These are phyloP conservation scores for Odontocolon sp. DNA, from an alignment of 2,888 invertebrate genomes.

Conservation along the genomic window DNA sequence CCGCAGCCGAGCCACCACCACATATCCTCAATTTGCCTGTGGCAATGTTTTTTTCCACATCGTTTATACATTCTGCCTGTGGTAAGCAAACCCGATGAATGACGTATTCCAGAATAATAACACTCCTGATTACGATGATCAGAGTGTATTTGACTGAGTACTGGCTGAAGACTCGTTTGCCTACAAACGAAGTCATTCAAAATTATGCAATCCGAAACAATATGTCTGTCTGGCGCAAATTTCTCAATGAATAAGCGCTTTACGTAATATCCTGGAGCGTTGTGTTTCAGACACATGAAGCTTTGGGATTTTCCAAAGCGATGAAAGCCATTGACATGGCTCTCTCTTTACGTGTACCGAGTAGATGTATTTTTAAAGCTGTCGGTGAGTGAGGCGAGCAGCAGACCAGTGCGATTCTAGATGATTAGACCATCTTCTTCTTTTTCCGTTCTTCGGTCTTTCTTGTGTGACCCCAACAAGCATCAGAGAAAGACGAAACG, in stretches of 20 bases:
- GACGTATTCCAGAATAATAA: conserved; percentile 23
- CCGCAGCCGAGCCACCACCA: conserved; percentile 43
- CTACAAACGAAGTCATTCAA: not conserved
- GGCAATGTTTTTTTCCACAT: conserved; percentile 40
- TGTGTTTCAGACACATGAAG: not conserved
- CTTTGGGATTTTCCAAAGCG: conserved; percentile 7
- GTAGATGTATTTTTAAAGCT: conserved; percentile 34
- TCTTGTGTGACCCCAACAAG: conserved; percentile 24
- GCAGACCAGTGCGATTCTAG: not conserved
- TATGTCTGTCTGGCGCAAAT: not conserved
- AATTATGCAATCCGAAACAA: not conserved
- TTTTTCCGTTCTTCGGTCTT: conserved; percentile 36
- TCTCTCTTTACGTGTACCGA: not conserved
- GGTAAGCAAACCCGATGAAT: conserved; percentile 8
- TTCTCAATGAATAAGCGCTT: conserved; percentile 25
- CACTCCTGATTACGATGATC: conserved; percentile 17
- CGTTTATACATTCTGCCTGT: conserved; percentile 17
- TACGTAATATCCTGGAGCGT: conserved; percentile 32
- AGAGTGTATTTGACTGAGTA: not conserved
- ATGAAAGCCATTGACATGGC: conserved; percentile 28
- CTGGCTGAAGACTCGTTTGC: not conserved
- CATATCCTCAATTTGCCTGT: conserved; percentile 34
- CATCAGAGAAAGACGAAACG: conserved; percentile 26
- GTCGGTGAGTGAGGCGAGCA: not conserved
- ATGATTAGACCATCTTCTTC: conserved; percentile 46